A percentile compares a stretch with the other conserved stretches of the same genome.
phyloP scores from a whole-genome alignment of 2,113 vertebrate species.

The Cyphotilapia sp. region DNA sequence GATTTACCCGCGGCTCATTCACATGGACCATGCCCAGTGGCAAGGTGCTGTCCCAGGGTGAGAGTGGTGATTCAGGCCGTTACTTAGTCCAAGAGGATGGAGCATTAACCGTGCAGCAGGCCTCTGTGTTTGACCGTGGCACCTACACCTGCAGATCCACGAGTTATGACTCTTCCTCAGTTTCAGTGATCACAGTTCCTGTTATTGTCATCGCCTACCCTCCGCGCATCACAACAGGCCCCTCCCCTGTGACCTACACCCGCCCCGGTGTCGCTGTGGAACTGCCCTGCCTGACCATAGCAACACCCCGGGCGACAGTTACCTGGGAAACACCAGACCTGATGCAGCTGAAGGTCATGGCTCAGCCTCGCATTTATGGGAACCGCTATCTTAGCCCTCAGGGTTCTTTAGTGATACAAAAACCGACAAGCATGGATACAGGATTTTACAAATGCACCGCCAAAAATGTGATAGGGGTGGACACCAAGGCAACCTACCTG shows the following conservation, averaged over 20 bases:
- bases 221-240: conserved; percentile 83
- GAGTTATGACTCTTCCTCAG: conserved; percentile 55
- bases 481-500: conserved; percentile 86
- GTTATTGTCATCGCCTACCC: conserved; percentile 93
- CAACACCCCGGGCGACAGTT: conserved; percentile 81
- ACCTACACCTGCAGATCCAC: conserved; percentile 78
- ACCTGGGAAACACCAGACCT: conserved; percentile 88
- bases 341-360: conserved; percentile 70
- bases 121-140: conserved; percentile 85
- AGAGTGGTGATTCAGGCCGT: conserved; percentile 61
- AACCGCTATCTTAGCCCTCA: conserved; percentile 86
- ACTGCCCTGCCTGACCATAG: conserved; percentile 81
- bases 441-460: conserved; percentile 91
- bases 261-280: conserved; percentile 78
- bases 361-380: conserved; percentile 80
- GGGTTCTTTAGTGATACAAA: conserved; percentile 84
- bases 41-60: conserved; percentile 68
- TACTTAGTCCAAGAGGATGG: conserved; percentile 77
- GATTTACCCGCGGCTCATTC: conserved; percentile 25
- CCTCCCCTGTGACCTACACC: conserved; percentile 79
- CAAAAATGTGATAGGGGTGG: conserved; percentile 83
- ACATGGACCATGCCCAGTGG: conserved; percentile 84
- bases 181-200: conserved; percentile 69
- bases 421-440: conserved; percentile 75
- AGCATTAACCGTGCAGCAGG: conserved; percentile 74